Evolutionary conservation across 2,797 vertebrate genomes (phyloP), one percentile per base, ranked within the genome.

Genomic region (Alfaro cultratus): DNA sequence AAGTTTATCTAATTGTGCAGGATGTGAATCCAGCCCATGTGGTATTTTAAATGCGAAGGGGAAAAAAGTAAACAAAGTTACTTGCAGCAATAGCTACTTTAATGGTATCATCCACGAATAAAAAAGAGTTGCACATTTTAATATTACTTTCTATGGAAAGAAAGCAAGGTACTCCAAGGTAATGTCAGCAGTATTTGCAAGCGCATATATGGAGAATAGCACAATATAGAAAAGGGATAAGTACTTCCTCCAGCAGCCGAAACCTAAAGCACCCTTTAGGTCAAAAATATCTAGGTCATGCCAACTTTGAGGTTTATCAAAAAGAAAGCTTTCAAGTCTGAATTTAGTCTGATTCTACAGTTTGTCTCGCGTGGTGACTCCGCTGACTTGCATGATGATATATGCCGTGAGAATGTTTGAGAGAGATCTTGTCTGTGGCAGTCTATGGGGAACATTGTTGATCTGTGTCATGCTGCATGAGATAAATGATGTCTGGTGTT

Each of bases 401-500:
- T 0, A 18, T 73, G 77, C 49, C 72, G 62, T 12, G 1, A 80
- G 73, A 39, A 45, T 80, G 72, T 80, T 73, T 71, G 31, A 76
- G 67, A 2, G 16, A 1, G 29, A 57, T 64, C 74, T 86, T 89
- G 91, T 91, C 85, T 82, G 41, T 41, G 79, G 75, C 62, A 90
- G 86, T 84, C 88, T 79, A 29, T 46, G 39, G 57, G 39, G 68
- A 67, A 57, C 64, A 81, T 72, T 77, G 77, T 5, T 82, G 78
- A 80, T 77, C 21, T 73, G 76, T 85, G 85, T 90, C 88, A 60
- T 18, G 53, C 77, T 5, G 45, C 31, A 47, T 36, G 43, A 87
- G 81, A 85, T 81, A 78, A 87, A 87, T 11, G 5, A 64, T 31
- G 68, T 83, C 83, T 87, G 70, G 62, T 83, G 81, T 90, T 89